These are phyloP conservation scores for Pseudois nayaur DNA, from an alignment of 2,113 vertebrate genomes.

Conservation along the genomic window DNA sequence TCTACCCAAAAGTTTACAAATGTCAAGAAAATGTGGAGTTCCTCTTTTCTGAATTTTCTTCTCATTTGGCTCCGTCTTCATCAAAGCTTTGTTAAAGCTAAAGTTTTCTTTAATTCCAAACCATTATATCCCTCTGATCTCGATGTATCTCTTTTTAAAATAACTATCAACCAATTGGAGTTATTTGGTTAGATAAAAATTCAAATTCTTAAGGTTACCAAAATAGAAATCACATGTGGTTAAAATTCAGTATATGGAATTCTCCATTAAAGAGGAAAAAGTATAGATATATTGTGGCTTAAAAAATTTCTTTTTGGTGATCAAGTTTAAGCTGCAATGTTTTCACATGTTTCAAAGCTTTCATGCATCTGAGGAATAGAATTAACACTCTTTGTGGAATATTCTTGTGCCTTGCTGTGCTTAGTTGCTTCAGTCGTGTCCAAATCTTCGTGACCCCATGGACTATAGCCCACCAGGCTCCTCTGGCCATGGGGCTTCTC, in stretches of 20 bases:
- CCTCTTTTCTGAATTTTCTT: background rate
- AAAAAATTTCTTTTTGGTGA: background rate
- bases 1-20: background rate
- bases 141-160: background rate
- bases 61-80: background rate
- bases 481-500: background rate
- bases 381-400: background rate
- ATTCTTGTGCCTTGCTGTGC: background rate
- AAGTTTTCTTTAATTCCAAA: background rate
- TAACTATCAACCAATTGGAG: background rate
- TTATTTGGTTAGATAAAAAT: background rate
- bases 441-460: background rate
- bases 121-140: background rate
- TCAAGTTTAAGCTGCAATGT: background rate
- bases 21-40: background rate
- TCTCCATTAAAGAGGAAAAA: background rate
- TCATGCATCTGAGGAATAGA: background rate
- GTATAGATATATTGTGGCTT: background rate
- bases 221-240: background rate
- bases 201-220: background rate
- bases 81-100: background rate
- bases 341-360: background rate
- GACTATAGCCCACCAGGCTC: background rate
- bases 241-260: background rate
- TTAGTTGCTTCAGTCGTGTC: background rate